Evolutionary conservation across 2,888 invertebrate genomes (phyloP).

Genomic region (Eurytoma adleriae): DNA sequence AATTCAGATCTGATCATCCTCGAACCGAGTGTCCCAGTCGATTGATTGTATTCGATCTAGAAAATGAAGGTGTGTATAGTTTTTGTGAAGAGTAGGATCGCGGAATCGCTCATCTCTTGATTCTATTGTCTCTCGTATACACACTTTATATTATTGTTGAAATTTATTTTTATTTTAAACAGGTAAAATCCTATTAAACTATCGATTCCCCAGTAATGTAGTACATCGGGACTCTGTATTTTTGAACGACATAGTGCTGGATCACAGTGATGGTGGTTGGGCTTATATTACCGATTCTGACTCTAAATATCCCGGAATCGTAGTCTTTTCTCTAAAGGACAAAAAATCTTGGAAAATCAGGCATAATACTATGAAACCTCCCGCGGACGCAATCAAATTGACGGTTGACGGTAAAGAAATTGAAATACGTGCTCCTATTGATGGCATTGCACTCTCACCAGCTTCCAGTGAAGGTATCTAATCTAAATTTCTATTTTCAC

Average conservation of each 20-base stretch:
- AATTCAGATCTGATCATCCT: constrained; percentile 77
- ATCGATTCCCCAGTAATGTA: constrained; percentile 80
- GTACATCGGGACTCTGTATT: constrained; percentile 80
- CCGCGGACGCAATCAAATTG: constrained; percentile 79
- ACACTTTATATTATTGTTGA: no score
- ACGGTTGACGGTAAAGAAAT: constrained; percentile 80
- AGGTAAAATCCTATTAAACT: constrained; percentile 75
- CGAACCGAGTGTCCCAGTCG: constrained; percentile 80
- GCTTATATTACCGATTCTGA: constrained; percentile 87
- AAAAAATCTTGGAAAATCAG: constrained; percentile 85
- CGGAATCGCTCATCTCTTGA: no score
- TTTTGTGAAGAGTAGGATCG: no score
- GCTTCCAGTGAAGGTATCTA: constrained; percentile 59
- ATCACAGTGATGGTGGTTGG: constrained; percentile 81
- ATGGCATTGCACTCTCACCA: constrained; percentile 85
- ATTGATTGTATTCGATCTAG: constrained; percentile 78
- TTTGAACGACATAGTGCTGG: constrained; percentile 85
- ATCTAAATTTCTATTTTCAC: no score
- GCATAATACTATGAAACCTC: constrained; percentile 82
- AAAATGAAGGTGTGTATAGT: constrained; percentile 77
- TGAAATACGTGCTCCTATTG: constrained; percentile 79
- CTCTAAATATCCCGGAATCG: constrained; percentile 83
- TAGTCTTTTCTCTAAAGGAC: constrained; percentile 82
- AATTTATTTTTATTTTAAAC: constrained; percentile 9
- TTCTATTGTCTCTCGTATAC: no score